Evolutionary conservation across 1,140 invertebrate species (phyloP), one percentile per base, ranked within the genome.

Genomic region (Drosophila ogumai): DNA sequence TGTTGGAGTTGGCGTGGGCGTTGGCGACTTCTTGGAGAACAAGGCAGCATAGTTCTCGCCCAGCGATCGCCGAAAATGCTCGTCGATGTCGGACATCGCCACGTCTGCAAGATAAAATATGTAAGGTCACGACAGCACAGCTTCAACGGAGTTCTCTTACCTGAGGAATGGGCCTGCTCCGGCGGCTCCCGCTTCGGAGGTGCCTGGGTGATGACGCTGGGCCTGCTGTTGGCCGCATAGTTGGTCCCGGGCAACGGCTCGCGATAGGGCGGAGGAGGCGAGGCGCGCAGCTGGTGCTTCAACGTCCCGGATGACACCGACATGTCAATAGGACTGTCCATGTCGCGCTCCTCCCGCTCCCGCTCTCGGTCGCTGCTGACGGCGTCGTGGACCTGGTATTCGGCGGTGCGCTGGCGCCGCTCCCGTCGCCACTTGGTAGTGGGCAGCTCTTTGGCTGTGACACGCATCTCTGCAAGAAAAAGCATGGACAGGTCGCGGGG

Each of bases 1-100:
- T 91, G 93, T 58, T 66, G 79, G 82, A 54, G 84, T 90, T 17
- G 74, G 64, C 56, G 73, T 57, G 10, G 82, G 79, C 86, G 93
- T 77, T 92, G 92, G 79, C 91, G 93, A 92, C 47, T 95, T 95
- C 81, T 95, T 95, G 64, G 93, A 93, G 92, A 97, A 97, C 56
- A 97, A 94, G 40, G 95, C 95, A 76, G 96, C 95, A 93, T 99
- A 99, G 85, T 97, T 95, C 78, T 97, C 96, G 44, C 98, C 98
- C 59, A 99, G 93, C 7, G 98, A 99, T 69, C 98, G 95, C 58
- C 98, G 94, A 93, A 99, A 99, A 93, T 99, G 98, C 91, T 99
- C 98, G 92, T 99, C 98, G 90, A 99, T 98, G 38, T 98, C 97
- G 91, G 96, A 95, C 94, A 95, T 95, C 5, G 95, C 95, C 87